These are phyloP conservation scores for Ceratotherium simum DNA, from an alignment of 2,113 vertebrate genomes.

Conservation along the genomic window DNA sequence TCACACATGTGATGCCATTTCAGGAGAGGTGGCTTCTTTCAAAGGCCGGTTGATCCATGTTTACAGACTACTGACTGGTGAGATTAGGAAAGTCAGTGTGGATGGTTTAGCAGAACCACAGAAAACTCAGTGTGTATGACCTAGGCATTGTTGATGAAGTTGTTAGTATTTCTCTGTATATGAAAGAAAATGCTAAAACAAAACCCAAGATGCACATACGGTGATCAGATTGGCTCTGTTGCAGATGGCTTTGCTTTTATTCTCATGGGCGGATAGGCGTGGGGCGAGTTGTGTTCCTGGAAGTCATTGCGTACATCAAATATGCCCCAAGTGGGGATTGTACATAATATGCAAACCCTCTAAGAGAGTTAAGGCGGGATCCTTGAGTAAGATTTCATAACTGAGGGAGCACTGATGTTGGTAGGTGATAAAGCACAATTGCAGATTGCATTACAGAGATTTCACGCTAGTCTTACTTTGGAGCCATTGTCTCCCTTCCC, in stretches of 20 bases:
- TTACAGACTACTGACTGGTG: not conserved
- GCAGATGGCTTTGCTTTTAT: not conserved
- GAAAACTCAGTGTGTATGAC: not conserved
- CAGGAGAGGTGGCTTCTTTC: not conserved
- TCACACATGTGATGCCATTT: not conserved
- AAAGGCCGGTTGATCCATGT: not conserved
- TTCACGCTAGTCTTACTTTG: not conserved
- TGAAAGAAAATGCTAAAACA: slow-evolving; percentile 8
- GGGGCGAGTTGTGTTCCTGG: not conserved
- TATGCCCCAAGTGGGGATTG: not conserved
- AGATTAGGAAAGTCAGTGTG: not conserved
- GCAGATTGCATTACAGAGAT: not conserved
- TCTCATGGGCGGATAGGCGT: not conserved
- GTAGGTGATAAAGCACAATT: not conserved
- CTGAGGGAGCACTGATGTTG: not conserved
- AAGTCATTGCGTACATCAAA: not conserved
- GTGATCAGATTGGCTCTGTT: not conserved
- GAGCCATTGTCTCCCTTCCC: not conserved
- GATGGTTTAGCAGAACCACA: not conserved
- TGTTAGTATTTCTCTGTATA: not conserved
- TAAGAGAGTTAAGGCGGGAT: not conserved
- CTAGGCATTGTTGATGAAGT: not conserved
- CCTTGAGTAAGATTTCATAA: slow-evolving; percentile 2
- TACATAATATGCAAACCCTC: not conserved
- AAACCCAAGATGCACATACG: not conserved